These are phyloP conservation scores for Atherinomorus stipes DNA, from an alignment of 2,113 vertebrate species.

Conservation along the genomic window DNA sequence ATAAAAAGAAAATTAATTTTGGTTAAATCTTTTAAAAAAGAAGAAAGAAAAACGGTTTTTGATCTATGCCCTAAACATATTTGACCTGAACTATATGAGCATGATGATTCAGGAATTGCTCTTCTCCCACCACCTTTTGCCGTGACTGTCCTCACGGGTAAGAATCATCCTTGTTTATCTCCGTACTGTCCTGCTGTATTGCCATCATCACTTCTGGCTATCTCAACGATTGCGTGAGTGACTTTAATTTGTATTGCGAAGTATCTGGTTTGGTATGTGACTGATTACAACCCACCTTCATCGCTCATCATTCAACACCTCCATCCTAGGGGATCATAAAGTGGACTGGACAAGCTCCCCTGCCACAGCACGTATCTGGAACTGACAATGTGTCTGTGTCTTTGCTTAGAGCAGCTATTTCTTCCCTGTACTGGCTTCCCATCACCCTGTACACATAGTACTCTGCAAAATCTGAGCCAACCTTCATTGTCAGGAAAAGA, in stretches of 20 bases:
- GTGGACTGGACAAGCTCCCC: background rate
- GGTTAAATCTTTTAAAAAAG: no score
- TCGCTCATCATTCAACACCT: constrained; percentile 6
- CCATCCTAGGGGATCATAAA: background rate
- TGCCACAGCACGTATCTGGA: background rate
- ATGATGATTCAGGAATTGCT: no score
- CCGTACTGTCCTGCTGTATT: background rate
- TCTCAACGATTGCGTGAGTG: background rate
- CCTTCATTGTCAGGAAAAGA: no score
- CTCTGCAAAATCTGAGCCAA: no score
- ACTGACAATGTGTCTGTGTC: background rate
- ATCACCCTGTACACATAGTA: background rate
- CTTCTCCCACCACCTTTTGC: no score
- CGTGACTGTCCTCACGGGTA: background rate
- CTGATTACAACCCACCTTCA: background rate
- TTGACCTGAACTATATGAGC: no score
- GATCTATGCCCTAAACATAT: no score
- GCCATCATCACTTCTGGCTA: background rate
- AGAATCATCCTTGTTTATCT: background rate
- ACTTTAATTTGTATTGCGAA: background rate
- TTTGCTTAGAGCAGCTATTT: background rate
- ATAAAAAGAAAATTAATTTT: no score
- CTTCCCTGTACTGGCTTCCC: background rate
- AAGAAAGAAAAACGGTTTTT: no score
- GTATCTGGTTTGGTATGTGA: background rate